A percentile compares a stretch with the other conserved stretches of the same genome.
Evolutionary conservation across 2,113 vertebrate genomes (phyloP).

Genomic region (Antechinus flavipes): DNA sequence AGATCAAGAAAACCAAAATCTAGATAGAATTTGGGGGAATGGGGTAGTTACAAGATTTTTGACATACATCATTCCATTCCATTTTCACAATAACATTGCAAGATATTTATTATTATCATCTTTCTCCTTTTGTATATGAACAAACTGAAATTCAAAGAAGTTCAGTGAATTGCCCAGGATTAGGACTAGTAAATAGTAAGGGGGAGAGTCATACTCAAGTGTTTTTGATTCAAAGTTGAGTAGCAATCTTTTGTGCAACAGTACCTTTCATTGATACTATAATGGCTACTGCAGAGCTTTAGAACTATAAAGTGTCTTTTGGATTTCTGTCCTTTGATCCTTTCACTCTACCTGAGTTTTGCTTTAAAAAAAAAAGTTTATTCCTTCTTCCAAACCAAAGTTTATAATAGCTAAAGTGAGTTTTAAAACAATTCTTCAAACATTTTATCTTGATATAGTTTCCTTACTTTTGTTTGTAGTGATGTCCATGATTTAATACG

Average conservation of each 20-base stretch:
- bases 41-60: background rate
- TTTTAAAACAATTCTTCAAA: conserved; percentile 48
- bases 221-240: background rate
- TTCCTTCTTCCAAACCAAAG: background rate
- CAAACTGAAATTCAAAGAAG: background rate
- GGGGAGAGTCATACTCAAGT: background rate
- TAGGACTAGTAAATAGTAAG: background rate
- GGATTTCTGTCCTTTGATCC: background rate
- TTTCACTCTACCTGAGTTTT: background rate
- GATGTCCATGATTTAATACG: conserved; percentile 25
- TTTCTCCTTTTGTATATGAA: background rate
- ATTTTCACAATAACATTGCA: background rate
- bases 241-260: background rate
- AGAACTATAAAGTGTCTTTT: background rate
- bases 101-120: background rate
- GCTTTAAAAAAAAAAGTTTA: background rate
- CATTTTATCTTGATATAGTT: conserved; percentile 39
- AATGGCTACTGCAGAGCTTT: background rate
- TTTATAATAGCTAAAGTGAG: conserved; percentile 31
- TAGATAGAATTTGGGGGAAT: background rate
- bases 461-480: conserved; percentile 33
- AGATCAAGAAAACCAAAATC: background rate
- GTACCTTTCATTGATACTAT: background rate
- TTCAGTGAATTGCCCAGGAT: background rate
- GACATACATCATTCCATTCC: background rate